Percentiles rank a stretch among this genome's conserved stretches.
phyloP scores from a whole-genome alignment of 2,113 vertebrate genomes.

The Columba livia region DNA sequence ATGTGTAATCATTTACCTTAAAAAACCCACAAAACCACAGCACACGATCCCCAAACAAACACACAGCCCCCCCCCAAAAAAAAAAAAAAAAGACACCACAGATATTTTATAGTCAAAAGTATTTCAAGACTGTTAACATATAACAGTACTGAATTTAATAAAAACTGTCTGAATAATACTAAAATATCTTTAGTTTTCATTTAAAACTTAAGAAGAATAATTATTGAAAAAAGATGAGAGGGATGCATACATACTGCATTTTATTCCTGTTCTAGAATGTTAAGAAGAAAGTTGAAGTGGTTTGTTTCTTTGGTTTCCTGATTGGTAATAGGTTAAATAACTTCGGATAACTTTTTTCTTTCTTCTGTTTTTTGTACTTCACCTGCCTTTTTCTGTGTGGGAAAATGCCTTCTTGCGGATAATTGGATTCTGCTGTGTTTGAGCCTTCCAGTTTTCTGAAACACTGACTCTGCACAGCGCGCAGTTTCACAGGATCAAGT shows the following conservation, averaged over 20 bases:
- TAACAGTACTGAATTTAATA: background rate
- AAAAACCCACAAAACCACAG: background rate
- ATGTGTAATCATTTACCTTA: background rate
- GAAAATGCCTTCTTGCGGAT: background rate
- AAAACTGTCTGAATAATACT: background rate
- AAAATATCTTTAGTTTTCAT: background rate
- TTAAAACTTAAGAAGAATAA: background rate
- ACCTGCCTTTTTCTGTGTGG: background rate
- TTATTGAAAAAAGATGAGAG: background rate
- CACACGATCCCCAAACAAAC: rapidly evolving
- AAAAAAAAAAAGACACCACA: background rate
- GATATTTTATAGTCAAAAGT: background rate
- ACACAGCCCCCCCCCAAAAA: background rate
- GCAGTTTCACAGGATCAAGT: background rate
- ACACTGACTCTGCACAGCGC: background rate
- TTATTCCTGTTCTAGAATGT: background rate
- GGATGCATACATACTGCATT: background rate
- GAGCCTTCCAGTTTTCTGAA: background rate
- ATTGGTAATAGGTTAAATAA: background rate
- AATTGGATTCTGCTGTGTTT: background rate
- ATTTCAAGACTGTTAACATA: background rate
- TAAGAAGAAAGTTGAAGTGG: background rate
- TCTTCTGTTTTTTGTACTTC: background rate
- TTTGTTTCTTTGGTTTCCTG: background rate
- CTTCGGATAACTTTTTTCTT: background rate